Percentiles rank a stretch among this genome's conserved stretches.
Evolutionary conservation across 2,797 vertebrate genomes (phyloP).

Genomic region (Gallirallus australis): DNA sequence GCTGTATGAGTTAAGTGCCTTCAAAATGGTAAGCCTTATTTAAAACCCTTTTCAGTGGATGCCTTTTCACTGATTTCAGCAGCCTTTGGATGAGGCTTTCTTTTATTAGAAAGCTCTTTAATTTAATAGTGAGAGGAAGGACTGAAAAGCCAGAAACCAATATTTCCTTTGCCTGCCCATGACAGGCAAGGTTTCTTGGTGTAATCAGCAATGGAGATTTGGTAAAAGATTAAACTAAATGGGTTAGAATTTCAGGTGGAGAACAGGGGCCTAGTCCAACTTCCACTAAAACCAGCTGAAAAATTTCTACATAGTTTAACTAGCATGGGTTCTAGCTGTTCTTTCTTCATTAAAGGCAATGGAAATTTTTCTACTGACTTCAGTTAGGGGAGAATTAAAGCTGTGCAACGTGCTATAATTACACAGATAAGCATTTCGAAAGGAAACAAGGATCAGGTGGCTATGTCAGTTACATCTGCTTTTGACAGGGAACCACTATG

Average conservation of each 20-base stretch:
- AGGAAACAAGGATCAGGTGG: not conserved
- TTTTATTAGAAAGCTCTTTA: conserved; percentile 1
- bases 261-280: not conserved
- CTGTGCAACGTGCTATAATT: not conserved
- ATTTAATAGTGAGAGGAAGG: conserved; percentile 8
- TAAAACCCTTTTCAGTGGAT: not conserved
- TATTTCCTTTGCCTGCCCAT: not conserved
- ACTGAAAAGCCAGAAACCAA: not conserved
- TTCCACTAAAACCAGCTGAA: not conserved
- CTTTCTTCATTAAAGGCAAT: not conserved
- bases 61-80: not conserved
- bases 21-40: not conserved
- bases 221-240: not conserved
- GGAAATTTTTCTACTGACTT: not conserved
- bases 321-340: not conserved
- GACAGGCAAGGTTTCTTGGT: not conserved
- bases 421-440: not conserved
- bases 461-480: not conserved
- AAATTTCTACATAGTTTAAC: not conserved
- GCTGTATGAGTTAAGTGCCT: not conserved
- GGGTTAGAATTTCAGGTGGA: not conserved
- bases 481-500: not conserved
- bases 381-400: not conserved
- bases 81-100: not conserved
- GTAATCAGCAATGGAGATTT: not conserved